Conservation (phyloP, 2,113 vertebrate genomes). For the Lepisosteus osseus region DNA sequence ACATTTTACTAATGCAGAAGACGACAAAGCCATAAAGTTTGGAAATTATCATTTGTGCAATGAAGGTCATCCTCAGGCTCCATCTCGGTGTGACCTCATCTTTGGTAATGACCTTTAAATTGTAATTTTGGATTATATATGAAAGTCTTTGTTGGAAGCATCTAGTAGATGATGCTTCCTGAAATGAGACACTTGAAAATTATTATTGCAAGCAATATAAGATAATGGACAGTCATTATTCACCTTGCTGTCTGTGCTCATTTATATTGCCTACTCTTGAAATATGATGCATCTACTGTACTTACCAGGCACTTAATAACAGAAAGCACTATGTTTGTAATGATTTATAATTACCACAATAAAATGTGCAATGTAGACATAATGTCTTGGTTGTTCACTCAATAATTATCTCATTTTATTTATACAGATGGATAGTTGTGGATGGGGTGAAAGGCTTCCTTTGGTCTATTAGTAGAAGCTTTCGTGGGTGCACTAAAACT, state of each 20-base stretch:
- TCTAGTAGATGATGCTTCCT: constrained; percentile 64
- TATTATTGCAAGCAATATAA: constrained; percentile 60
- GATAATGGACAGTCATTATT: constrained; percentile 72
- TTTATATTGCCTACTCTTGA: constrained; percentile 58
- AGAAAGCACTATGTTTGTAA: constrained; percentile 58
- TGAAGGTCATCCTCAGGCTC: neutral
- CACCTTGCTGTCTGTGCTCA: constrained; percentile 53
- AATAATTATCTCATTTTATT: constrained; percentile 74
- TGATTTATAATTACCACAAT: constrained; percentile 60
- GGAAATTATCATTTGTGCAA: neutral
- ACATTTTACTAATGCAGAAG: too few species aligned
- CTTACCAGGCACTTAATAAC: constrained; percentile 70
- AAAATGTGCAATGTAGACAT: constrained; percentile 49
- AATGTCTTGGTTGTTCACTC: constrained; percentile 54
- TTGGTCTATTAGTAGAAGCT: constrained; percentile 27
- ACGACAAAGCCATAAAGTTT: neutral
- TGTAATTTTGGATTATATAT: constrained; percentile 67
- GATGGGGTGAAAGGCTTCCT: constrained; percentile 56
- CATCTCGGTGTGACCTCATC: neutral
- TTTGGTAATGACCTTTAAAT: constrained; percentile 57
- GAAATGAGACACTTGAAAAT: constrained; percentile 72
- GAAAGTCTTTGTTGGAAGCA: constrained; percentile 61
- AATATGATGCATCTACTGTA: constrained; percentile 68
- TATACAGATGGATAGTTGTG: constrained; percentile 60
- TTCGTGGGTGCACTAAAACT: too few species aligned